These are phyloP conservation scores for Trissoscelio sp. DNA, from an alignment of 2,888 invertebrate genomes.

Conservation along the genomic window DNA sequence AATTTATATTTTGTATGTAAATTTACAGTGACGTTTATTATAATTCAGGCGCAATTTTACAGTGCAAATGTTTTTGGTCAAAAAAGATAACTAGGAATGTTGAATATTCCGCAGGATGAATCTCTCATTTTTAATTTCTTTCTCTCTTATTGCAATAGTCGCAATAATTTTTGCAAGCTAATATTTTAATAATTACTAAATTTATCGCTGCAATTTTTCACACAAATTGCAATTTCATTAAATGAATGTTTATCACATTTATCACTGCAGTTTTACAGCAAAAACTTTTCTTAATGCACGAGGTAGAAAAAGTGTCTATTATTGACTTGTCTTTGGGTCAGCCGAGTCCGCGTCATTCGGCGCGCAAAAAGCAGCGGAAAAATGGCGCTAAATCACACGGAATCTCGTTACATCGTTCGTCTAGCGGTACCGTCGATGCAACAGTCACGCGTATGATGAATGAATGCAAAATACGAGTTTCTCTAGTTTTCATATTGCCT, in stretches of 20 bases:
- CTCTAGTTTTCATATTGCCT: conserved; percentile 62
- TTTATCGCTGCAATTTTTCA: too few relatives aligned
- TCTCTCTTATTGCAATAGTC: too few relatives aligned
- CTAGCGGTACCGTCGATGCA: conserved; percentile 63
- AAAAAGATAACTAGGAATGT: neutral
- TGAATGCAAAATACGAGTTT: conserved; percentile 67
- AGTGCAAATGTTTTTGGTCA: neutral
- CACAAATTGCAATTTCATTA: too few relatives aligned
- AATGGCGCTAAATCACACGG: conserved; percentile 60
- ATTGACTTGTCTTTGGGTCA: conserved; percentile 56
- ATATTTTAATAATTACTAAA: too few relatives aligned
- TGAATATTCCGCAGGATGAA: too few relatives aligned
- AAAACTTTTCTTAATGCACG: neutral
- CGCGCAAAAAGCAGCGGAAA: conserved; percentile 30
- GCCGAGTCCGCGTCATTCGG: conserved; percentile 42
- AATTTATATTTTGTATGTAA: conserved; percentile 19
- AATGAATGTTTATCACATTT: too few relatives aligned
- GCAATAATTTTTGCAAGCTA: too few relatives aligned
- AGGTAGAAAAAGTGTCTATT: neutral
- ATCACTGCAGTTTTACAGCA: too few relatives aligned
- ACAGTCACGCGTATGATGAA: conserved; percentile 66
- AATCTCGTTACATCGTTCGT: conserved; percentile 62
- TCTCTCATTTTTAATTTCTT: too few relatives aligned
- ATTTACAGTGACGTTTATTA: conserved; percentile 21
- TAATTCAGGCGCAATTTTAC: neutral